These are phyloP conservation scores for Dastarcus helophoroides DNA, from an alignment of 2,888 invertebrate species.

Conservation along the genomic window DNA sequence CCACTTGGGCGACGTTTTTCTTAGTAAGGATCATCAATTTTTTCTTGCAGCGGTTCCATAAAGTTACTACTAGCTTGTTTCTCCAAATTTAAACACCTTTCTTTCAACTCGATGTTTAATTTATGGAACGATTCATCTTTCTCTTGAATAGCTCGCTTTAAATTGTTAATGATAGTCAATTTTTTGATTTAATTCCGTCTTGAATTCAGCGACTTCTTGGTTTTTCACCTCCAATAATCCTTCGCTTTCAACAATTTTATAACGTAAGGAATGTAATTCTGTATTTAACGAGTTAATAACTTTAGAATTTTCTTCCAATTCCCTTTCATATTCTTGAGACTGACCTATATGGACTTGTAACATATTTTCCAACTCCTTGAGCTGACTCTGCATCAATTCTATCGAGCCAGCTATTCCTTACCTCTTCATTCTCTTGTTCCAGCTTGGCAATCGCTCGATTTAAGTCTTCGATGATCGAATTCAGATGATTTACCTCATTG, in stretches of 20 bases:
- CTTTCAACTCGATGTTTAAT: constrained; percentile 31
- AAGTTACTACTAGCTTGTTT: constrained; percentile 29
- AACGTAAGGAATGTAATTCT: constrained; percentile 44
- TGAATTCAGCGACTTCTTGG: constrained; percentile 38
- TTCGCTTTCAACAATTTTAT: constrained; percentile 36
- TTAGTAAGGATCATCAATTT: constrained; percentile 42
- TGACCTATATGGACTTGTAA: constrained; percentile 43
- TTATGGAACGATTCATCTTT: constrained; percentile 36
- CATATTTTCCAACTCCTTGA: constrained; percentile 43
- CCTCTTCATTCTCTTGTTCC: constrained; percentile 38
- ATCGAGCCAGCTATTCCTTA: constrained; percentile 31
- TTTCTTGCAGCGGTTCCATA: constrained; percentile 27
- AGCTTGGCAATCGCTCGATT: constrained; percentile 41
- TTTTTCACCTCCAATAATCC: constrained; percentile 35
- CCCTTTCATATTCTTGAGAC: constrained; percentile 43
- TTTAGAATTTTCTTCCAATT: constrained; percentile 43
- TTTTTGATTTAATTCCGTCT: constrained; percentile 34
- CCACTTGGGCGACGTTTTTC: constrained; percentile 57
- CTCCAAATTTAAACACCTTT: constrained; percentile 31
- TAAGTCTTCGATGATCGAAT: constrained; percentile 40
- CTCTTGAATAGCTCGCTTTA: constrained; percentile 35
- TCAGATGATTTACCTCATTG: constrained; percentile 32
- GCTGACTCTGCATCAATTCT: constrained; percentile 42
- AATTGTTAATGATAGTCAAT: constrained; percentile 29
- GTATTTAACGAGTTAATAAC: constrained; percentile 49